These are phyloP conservation scores for Synanceia verrucosa DNA, from an alignment of 2,797 vertebrate genomes.

Conservation along the genomic window DNA sequence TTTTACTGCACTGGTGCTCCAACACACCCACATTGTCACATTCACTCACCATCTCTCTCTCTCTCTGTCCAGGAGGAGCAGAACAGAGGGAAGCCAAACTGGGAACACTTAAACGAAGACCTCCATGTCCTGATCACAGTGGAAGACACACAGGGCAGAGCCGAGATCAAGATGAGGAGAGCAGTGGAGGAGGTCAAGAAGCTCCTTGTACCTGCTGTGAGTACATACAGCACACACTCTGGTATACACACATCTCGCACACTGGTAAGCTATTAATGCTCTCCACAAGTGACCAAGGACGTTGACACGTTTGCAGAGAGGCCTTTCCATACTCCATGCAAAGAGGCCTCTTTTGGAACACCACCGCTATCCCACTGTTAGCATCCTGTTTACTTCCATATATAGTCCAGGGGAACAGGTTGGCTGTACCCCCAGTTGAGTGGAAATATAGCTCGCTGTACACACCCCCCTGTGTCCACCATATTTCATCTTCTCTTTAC, in stretches of 20 bases:
- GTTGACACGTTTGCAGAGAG: conserved; percentile 10
- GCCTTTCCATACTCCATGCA: conserved; percentile 12
- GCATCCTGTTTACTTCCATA: conserved; percentile 70
- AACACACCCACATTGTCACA: conserved; percentile 64
- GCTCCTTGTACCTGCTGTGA: conserved; percentile 87
- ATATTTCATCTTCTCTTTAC: conserved; percentile 58
- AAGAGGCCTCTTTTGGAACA: conserved; percentile 56
- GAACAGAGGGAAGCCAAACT: conserved; percentile 89
- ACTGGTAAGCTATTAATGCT: not conserved
- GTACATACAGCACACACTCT: conserved; percentile 54
- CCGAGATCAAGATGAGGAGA: conserved; percentile 88
- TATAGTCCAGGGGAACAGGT: conserved; percentile 66
- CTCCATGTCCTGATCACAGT: conserved; percentile 88
- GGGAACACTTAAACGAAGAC: conserved; percentile 89
- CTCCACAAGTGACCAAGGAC: not conserved
- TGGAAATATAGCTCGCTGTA: conserved; percentile 56
- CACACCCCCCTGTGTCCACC: conserved; percentile 54
- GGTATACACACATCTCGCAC: not conserved
- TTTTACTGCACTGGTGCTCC: conserved; percentile 47
- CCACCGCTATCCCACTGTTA: conserved; percentile 46
- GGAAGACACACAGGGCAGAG: conserved; percentile 86
- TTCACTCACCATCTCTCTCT: conserved; percentile 51
- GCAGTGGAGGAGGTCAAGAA: conserved; percentile 89
- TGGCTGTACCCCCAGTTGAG: conserved; percentile 53
- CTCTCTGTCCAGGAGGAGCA: conserved; percentile 83